These are phyloP conservation scores for Caenorhabditis afra DNA, from an alignment of 2,888 invertebrate genomes.

Conservation along the genomic window DNA sequence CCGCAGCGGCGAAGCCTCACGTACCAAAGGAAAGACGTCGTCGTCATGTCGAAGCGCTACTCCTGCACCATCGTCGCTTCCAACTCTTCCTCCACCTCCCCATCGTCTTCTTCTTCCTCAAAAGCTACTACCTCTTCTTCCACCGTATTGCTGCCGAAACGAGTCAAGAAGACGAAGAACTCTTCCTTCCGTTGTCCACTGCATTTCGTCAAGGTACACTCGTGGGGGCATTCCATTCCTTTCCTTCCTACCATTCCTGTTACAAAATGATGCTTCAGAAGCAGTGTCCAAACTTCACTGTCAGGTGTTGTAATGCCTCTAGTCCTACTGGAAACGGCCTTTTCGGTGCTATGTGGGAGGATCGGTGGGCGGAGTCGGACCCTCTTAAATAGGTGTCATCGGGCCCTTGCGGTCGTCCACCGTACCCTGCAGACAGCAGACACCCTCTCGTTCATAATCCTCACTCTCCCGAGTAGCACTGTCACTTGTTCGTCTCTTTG, in stretches of 20 bases:
- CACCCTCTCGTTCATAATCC: slow-evolving; percentile 32
- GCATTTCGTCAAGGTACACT: slow-evolving; percentile 24
- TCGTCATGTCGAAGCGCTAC: slow-evolving; percentile 27
- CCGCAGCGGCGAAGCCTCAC: slow-evolving; percentile 16
- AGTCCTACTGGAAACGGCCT: not conserved
- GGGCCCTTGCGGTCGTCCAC: not conserved
- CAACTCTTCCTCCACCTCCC: not conserved
- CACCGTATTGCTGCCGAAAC: slow-evolving; percentile 20
- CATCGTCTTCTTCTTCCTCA: too few relatives aligned
- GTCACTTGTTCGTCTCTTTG: slow-evolving; percentile 12
- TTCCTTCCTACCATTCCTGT: slow-evolving; percentile 31
- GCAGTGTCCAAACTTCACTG: not conserved
- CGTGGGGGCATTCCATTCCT: slow-evolving; percentile 6
- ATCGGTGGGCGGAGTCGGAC: slow-evolving; percentile 36
- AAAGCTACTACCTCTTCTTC: slow-evolving; percentile 13
- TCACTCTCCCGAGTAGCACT: not conserved
- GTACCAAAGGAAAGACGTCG: slow-evolving; percentile 25
- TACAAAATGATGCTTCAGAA: slow-evolving; percentile 13
- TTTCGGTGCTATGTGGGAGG: not conserved
- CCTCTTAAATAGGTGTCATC: slow-evolving; percentile 44
- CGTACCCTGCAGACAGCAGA: not conserved
- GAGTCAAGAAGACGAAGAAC: slow-evolving; percentile 9
- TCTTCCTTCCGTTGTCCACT: slow-evolving; percentile 9
- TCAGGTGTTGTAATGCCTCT: slow-evolving; percentile 23
- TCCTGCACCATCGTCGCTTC: slow-evolving; percentile 49